Conservation (phyloP, 2,888 invertebrate genomes). For the Melanchra persicariae region DNA sequence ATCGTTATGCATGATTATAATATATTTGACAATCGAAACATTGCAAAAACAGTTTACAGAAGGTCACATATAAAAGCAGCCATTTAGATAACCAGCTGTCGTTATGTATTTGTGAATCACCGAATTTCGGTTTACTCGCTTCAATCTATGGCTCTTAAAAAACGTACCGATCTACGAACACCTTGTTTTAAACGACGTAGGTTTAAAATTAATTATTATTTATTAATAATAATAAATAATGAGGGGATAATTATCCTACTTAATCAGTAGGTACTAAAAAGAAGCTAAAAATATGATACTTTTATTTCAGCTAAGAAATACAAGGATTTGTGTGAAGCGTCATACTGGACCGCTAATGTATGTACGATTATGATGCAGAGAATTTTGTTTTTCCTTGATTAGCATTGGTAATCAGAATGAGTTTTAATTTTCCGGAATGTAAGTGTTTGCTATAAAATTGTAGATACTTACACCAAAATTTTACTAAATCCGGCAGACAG, state of each 20-base stretch:
- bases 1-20: slow-evolving; percentile 1
- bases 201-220: too few species aligned
- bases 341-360: slow-evolving; percentile 85
- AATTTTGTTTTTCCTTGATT: slow-evolving; percentile 83
- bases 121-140: slow-evolving; percentile 21
- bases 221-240: too few species aligned
- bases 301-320: slow-evolving; percentile 84
- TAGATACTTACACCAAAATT: background rate
- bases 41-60: slow-evolving; percentile 25
- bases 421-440: background rate
- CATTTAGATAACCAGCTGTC: slow-evolving; percentile 45
- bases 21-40: slow-evolving; percentile 6
- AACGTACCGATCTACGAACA: background rate
- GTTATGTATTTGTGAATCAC: slow-evolving; percentile 31
- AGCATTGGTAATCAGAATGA: background rate
- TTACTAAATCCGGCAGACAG: background rate
- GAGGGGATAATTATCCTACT: background rate
- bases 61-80: slow-evolving; percentile 52
- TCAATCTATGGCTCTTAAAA: background rate
- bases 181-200: background rate
- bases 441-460: background rate
- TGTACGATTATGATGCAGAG: slow-evolving; percentile 82
- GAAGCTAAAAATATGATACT: background rate
- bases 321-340: slow-evolving; percentile 84
- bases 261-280: background rate